Evolutionary conservation across 2,797 vertebrate species (phyloP).

Genomic region (Oreortyx pictus): DNA sequence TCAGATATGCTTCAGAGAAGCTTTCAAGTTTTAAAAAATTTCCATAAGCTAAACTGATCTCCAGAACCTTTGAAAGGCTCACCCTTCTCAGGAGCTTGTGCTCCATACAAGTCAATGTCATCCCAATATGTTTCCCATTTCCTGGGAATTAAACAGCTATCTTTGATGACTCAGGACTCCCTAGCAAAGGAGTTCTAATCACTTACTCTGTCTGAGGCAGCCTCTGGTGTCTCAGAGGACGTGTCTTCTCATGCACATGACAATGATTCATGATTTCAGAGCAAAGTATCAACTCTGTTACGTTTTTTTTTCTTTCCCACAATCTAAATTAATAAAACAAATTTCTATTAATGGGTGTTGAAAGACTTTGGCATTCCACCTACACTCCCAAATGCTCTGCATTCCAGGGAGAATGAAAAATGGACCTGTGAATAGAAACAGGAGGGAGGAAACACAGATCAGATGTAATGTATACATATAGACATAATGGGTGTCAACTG

Average conservation of each 20-base stretch:
- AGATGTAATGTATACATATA: neutral
- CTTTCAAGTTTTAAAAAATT: slow-evolving; percentile 41
- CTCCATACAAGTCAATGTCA: slow-evolving; percentile 10
- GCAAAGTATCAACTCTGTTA: neutral
- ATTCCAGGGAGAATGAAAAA: slow-evolving; percentile 50
- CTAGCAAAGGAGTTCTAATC: slow-evolving; percentile 30
- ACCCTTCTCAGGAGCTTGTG: slow-evolving; percentile 34
- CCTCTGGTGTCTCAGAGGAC: slow-evolving; percentile 79
- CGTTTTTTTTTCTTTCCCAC: neutral
- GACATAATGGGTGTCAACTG: neutral
- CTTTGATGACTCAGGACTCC: slow-evolving; percentile 56
- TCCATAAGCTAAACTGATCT: slow-evolving; percentile 24
- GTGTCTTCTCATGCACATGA: neutral
- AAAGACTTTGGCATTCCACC: slow-evolving; percentile 48
- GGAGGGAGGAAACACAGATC: slow-evolving; percentile 3
- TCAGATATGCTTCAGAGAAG: slow-evolving; percentile 47
- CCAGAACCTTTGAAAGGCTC: slow-evolving; percentile 22
- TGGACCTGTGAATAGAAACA: slow-evolving; percentile 25
- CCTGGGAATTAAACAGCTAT: slow-evolving; percentile 51
- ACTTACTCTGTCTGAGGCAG: slow-evolving; percentile 8
- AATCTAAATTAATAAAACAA: slow-evolving; percentile 67
- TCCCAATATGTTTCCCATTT: slow-evolving; percentile 61
- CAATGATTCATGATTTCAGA: slow-evolving; percentile 49
- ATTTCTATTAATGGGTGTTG: slow-evolving; percentile 52
- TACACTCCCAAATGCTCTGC: slow-evolving; percentile 25